These are phyloP conservation scores for Patiria miniata DNA, from an alignment of 35 echinoderm and acorn worm genomes.

Conservation along the genomic window DNA sequence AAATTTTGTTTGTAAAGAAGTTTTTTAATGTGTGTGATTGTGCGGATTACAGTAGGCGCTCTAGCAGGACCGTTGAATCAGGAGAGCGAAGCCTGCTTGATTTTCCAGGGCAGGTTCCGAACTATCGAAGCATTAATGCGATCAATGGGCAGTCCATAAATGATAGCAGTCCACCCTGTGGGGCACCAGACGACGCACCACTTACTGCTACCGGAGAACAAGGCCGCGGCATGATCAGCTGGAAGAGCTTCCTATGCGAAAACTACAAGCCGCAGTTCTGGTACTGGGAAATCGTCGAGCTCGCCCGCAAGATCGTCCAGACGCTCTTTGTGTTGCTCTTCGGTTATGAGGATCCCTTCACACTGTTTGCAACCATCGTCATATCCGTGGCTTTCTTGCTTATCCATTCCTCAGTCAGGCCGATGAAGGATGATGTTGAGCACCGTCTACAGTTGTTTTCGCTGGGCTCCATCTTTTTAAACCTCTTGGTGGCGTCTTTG, in stretches of 20 bases:
- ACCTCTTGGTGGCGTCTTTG: conserved; percentile 13
- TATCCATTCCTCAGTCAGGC: conserved; percentile 35
- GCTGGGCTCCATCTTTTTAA: conserved; percentile 15
- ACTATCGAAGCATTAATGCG: no score
- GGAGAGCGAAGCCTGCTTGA: no score
- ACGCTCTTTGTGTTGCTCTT: conserved; percentile 34
- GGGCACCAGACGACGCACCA: no score
- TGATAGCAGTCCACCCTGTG: no score
- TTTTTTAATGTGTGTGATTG: no score
- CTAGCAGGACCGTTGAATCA: no score
- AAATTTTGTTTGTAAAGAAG: neutral
- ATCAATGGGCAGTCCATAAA: no score
- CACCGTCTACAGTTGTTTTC: conserved; percentile 58
- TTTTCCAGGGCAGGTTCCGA: no score
- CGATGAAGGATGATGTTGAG: conserved; percentile 49
- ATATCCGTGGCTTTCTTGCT: conserved; percentile 37
- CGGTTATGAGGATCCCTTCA: conserved; percentile 40
- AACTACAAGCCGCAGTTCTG: conserved; percentile 56
- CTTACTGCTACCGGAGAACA: no score
- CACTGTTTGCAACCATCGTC: conserved; percentile 25
- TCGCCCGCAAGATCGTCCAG: conserved; percentile 53
- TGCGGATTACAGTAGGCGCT: no score
- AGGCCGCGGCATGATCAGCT: neutral
- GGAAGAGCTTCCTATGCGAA: conserved; percentile 48
- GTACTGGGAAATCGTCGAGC: conserved; percentile 61